phyloP scores from a whole-genome alignment of 2,888 invertebrate genomes.

The Rhamphomyia laevipes region DNA sequence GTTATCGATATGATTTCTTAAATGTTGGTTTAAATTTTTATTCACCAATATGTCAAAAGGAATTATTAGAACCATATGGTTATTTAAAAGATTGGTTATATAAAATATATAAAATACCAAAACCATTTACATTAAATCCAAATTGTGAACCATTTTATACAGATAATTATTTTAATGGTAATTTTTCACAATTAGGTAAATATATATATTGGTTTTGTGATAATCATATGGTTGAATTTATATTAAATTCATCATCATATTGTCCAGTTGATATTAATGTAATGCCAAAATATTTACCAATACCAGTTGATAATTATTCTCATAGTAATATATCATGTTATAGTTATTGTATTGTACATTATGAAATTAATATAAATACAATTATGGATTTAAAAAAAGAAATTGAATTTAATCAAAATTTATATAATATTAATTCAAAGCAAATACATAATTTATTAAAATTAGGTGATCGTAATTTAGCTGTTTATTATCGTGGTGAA shows the following conservation, averaged over 20 bases:
- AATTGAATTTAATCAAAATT: background rate
- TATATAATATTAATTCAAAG: slow-evolving; percentile 21
- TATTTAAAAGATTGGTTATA: slow-evolving; percentile 12
- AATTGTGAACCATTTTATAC: slow-evolving; percentile 22
- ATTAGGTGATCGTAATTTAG: slow-evolving; percentile 38
- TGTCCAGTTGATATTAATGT: slow-evolving; percentile 35
- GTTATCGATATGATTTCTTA: slow-evolving; percentile 13
- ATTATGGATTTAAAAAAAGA: background rate
- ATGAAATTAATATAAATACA: background rate
- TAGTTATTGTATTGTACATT: slow-evolving; percentile 45
- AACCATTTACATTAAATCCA: slow-evolving; percentile 39
- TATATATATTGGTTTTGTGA: slow-evolving; percentile 50
- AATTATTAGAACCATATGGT: slow-evolving; percentile 12
- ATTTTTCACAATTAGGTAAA: slow-evolving; percentile 44
- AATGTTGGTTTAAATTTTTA: slow-evolving; percentile 13
- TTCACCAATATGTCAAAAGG: slow-evolving; percentile 10
- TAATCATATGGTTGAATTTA: slow-evolving; percentile 41
- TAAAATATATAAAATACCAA: slow-evolving; percentile 19
- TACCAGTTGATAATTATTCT: slow-evolving; percentile 37
- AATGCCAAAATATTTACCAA: slow-evolving; percentile 41
- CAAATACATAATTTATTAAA: slow-evolving; percentile 40
- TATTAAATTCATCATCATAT: slow-evolving; percentile 37
- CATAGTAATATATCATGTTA: slow-evolving; percentile 38
- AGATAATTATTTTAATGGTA: slow-evolving; percentile 30
- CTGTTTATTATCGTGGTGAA: slow-evolving; percentile 39